phyloP scores from a whole-genome alignment of 1,140 invertebrate species.

The Drosophila kohkoa region DNA sequence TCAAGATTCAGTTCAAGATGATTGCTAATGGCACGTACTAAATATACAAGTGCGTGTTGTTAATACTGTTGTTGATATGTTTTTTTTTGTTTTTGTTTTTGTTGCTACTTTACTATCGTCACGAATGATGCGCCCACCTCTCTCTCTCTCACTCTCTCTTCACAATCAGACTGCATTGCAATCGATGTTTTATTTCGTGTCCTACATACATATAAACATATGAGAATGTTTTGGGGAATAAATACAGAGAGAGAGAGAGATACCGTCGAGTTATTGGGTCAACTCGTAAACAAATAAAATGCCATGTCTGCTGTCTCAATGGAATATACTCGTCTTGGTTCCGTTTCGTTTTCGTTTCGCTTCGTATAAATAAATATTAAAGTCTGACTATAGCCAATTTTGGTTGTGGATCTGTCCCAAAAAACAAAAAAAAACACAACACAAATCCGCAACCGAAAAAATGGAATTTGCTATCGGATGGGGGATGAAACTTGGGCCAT shows the following conservation, averaged over 20 bases:
- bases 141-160: neutral
- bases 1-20: constrained; percentile 72
- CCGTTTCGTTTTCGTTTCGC: constrained; percentile 22
- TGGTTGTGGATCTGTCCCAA: constrained; percentile 26
- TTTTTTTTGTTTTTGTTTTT: neutral
- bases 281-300: constrained; percentile 71
- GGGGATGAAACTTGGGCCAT: constrained; percentile 1
- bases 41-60: neutral
- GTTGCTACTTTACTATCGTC: constrained; percentile 4
- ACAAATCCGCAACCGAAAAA: constrained; percentile 12
- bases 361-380: constrained; percentile 63
- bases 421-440: neutral
- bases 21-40: constrained; percentile 43
- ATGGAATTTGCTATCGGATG: constrained; percentile 6
- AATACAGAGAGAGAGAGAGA: constrained; percentile 14
- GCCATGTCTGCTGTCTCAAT: constrained; percentile 58
- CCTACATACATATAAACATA: constrained; percentile 29
- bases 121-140: constrained; percentile 18
- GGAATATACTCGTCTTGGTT: constrained; percentile 17
- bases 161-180: neutral
- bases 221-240: constrained; percentile 5
- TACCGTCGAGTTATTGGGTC: constrained; percentile 65
- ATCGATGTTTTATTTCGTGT: constrained; percentile 24
- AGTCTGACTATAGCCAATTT: constrained; percentile 21
- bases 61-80: neutral